Percentiles rank a stretch among this genome's conserved stretches.
Conservation (phyloP, 2,113 vertebrate genomes). For the Strix aluco region DNA sequence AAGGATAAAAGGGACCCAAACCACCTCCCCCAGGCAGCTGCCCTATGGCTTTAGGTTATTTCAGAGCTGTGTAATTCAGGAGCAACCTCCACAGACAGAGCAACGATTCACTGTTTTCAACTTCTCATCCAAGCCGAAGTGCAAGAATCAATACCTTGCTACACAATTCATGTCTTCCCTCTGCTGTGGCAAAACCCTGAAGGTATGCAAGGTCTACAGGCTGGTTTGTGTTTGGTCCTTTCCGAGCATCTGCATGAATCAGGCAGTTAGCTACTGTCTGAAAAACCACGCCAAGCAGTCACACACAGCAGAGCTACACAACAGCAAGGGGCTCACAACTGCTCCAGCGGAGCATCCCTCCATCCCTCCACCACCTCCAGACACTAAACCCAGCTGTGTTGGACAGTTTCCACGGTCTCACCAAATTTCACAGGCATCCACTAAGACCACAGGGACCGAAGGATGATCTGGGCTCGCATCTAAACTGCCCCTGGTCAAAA, state of each 20-base stretch:
- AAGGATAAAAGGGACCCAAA: neutral
- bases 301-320: neutral
- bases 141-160: neutral
- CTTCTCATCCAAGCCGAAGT: neutral
- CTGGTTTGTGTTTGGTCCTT: neutral
- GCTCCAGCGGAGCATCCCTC: neutral
- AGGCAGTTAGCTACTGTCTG: neutral
- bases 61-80: neutral
- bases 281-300: neutral
- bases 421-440: neutral
- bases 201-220: neutral
- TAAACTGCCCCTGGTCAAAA: neutral
- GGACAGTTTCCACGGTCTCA: neutral
- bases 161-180: neutral
- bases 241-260: neutral
- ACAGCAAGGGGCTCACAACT: neutral
- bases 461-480: neutral
- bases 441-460: neutral
- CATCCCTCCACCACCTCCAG: neutral
- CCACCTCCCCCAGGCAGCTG: neutral
- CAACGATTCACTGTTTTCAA: neutral
- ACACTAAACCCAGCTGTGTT: too few species aligned
- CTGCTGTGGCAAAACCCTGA: neutral
- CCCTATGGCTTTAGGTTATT: neutral
- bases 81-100: neutral